phyloP scores from a whole-genome alignment of 2,797 vertebrate species.

The Syndactyla subalaris region DNA sequence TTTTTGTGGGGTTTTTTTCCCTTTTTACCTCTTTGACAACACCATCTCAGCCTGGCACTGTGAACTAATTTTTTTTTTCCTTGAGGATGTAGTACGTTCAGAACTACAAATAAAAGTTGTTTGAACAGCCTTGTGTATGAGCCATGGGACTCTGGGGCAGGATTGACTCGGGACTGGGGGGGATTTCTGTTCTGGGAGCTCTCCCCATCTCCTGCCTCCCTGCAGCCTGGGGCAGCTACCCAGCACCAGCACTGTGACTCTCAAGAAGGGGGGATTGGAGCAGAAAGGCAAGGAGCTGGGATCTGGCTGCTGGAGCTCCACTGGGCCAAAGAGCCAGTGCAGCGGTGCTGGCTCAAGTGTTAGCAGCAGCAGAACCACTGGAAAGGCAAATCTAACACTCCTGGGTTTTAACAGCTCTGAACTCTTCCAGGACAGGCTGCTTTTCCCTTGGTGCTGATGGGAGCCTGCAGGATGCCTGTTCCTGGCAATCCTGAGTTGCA shows the following conservation, averaged over 20 bases:
- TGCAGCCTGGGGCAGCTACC: neutral
- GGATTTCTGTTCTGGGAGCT: neutral
- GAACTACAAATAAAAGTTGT: conserved; percentile 42
- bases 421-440: neutral
- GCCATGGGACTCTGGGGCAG: neutral
- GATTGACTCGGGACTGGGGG: rapidly evolving
- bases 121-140: neutral
- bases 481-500: neutral
- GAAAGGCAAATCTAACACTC: neutral
- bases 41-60: neutral
- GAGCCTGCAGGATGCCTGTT: neutral
- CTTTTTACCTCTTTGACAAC: neutral
- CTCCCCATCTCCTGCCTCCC: neutral
- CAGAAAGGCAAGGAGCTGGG: neutral
- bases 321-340: neutral
- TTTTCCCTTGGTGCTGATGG: rapidly evolving
- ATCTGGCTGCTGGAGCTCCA: neutral
- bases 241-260: neutral
- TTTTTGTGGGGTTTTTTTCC: neutral
- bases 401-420: neutral
- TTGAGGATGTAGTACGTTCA: neutral
- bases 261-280: neutral
- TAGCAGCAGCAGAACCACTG: neutral
- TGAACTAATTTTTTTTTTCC: neutral
- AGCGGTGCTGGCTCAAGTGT: neutral